Evolutionary conservation across 2,888 invertebrate species (phyloP), one percentile per base, ranked within the genome.

Genomic region (Agonopterix subpropinquella): DNA sequence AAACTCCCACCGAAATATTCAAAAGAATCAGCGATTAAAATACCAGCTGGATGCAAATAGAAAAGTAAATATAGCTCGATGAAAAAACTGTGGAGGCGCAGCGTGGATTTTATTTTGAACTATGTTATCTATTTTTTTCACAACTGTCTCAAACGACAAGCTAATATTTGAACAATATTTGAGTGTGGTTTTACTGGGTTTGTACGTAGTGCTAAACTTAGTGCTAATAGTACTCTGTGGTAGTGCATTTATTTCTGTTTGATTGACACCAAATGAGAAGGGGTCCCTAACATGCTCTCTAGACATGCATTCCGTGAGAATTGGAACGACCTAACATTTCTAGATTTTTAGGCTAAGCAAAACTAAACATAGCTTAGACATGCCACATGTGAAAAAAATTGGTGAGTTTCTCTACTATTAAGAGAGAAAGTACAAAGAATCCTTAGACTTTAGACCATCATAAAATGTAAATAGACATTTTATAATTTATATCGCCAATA

Each of bases 301-400:
- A 28, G 7, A 5, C 28, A 28, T 28, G 28, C 2, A n/a, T 39
- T 39, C 7, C 55, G 50, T 62, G 58, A 55, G 54, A 55, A 56
- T 49, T 56, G 53, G 43, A 48, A 48, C 46, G 57, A n/a, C 55
- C 53, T 58, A 56, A 54, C 51, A 56, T 71, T 71, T 75, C 56
- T 75, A 70, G 75, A 75, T 61, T 72, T 78, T 59, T 66, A 66
- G 78, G 78, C 76, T 76, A 73, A 54, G 56, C 59, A 58, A 64
- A 64, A 52, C 54, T 62, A 64, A 71, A 67, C 58, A 60, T 65
- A 55, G 67, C 61, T 70, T 71, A 71, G 66, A 44, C 59, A 59
- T 65, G 64, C 56, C 58, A 47, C 55, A 55, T 61, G 73, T 65
- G 74, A 79, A 80, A 79, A 71, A 67, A 70, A 77, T 77, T 75